Evolutionary conservation across 2,888 invertebrate genomes (phyloP), one percentile per base, ranked within the genome.

Genomic region (Microchrysa polita): DNA sequence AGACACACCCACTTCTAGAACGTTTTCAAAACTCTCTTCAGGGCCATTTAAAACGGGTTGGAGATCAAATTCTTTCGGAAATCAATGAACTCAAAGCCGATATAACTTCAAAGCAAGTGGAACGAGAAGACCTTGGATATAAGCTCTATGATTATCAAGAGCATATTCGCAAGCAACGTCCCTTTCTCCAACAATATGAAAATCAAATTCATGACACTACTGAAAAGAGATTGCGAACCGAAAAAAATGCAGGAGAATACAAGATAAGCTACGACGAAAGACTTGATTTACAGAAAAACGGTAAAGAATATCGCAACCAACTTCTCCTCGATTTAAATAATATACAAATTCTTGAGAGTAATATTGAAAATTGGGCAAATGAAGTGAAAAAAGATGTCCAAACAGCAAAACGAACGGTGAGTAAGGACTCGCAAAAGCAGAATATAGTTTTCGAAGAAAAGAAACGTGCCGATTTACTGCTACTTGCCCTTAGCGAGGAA

Each of bases 1-100:
- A 93, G 0, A 87, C 91, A 72, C 93, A 93, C 82, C 92, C 91
- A 0, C 86, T 93, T 63, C 89, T 93, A 88, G 87, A 88, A 78
- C 88, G 88, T 78, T 93, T 93, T 83, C 93, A 93, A 85, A 85
- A 87, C 76, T 88, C 91, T 0, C 86, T 93, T 1, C 89, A 87
- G 78, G 85, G 87, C 52, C 92, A 92, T 81, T 86, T 93, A 0
- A 79, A 87, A 60, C 88, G 88, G 72, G 90, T 92, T 76, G 89
- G 91, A 79, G 85, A 87, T 20, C 87, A 89, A 72, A 86, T 93
- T 0, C 87, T 88, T 59, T 88, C 89, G 74, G 91, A 94, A 82
- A 90, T 93, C 69, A 82, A 87, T 1, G 89, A 91, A 77, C 85
- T 92, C 79, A 92, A 92, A 84, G 81, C 84, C 76, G 77, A 80